These are phyloP conservation scores for Molossus molossus DNA, from an alignment of 2,797 vertebrate genomes.

Conservation along the genomic window DNA sequence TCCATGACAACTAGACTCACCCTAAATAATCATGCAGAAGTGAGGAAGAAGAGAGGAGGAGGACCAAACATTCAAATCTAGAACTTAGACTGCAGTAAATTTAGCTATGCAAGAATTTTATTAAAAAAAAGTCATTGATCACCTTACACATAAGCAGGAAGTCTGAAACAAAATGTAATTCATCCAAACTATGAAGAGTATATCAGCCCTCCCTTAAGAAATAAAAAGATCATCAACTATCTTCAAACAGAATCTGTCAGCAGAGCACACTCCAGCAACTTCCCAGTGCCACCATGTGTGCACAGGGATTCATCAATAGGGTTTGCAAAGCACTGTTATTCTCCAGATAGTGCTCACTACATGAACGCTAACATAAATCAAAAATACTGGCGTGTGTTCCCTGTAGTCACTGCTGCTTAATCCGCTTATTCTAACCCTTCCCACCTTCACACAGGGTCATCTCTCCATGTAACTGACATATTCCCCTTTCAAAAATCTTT, in stretches of 20 bases:
- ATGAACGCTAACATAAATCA: conserved; percentile 81
- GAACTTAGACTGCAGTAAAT: neutral
- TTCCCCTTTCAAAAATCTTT: conserved; percentile 81
- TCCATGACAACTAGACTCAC: neutral
- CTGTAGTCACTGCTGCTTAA: conserved; percentile 80
- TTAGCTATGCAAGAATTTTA: conserved; percentile 11
- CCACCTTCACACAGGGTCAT: conserved; percentile 81
- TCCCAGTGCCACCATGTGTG: neutral
- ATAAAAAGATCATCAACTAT: conserved; percentile 32
- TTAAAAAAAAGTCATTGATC: conserved; percentile 35
- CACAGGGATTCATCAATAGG: conserved; percentile 54
- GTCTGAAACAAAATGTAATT: conserved; percentile 20
- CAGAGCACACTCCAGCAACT: conserved; percentile 40
- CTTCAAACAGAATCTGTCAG: neutral
- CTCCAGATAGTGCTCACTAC: conserved; percentile 79
- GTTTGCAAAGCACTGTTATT: conserved; percentile 75
- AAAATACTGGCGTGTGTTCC: conserved; percentile 75
- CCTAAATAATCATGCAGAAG: conserved; percentile 11
- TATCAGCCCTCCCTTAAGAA: neutral
- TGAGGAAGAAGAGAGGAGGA: neutral
- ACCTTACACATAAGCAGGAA: neutral
- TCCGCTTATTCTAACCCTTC: conserved; percentile 82
- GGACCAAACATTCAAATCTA: neutral
- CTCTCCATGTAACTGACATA: conserved; percentile 80
- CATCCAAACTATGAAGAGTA: neutral